Evolutionary conservation across 1,140 invertebrate species (phyloP), one percentile per base, ranked within the genome.

Genomic region (Pseudomyrmex dendroicus): DNA sequence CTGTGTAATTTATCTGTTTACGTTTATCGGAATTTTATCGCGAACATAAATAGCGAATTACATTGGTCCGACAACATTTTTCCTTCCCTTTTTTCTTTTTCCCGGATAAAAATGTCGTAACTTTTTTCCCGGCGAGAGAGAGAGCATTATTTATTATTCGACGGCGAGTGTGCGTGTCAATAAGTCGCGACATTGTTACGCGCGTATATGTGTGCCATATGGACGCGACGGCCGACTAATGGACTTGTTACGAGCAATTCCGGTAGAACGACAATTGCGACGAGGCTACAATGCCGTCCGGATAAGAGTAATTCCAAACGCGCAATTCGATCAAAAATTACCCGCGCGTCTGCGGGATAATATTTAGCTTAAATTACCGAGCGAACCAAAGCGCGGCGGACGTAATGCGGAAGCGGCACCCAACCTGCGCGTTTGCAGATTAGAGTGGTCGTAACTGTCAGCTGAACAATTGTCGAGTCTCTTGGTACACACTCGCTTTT

Each of bases 291-390:
- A 82, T 83, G 56, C 35, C 80, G 67, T 74, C 59, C 82, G 74
- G 74, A 87, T 84, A 84, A 56, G 83, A 87, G 82, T 87, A 87
- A 87, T 87, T 84, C 73, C 64, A 82, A 80, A 87, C 56, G 82
- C 83, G 59, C 86, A 86, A 88, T 88, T 88, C 86, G 83, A 88
- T 88, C 86, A 88, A 88, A 88, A 87, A 88, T 88, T 88, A 87
- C 82, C 86, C 25, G 72, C 54, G 77, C 62, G 77, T 77, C 86
- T 76, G 67, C 72, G 76, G 77, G 83, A 88, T 88, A 88, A 88
- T 88, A 85, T 88, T 88, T 88, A 87, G 73, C 76, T 87, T 88
- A 83, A 88, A 88, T 88, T 83, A 73, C 83, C 35, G 35, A 56
- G 17, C 57, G 48, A 50, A n/a, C 5, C 52, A 15, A 0, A 15